A percentile compares a stretch with the other conserved stretches of the same genome.
These are phyloP conservation scores for Drosophila dunni DNA, from an alignment of 1,140 invertebrate species.

Conservation along the genomic window DNA sequence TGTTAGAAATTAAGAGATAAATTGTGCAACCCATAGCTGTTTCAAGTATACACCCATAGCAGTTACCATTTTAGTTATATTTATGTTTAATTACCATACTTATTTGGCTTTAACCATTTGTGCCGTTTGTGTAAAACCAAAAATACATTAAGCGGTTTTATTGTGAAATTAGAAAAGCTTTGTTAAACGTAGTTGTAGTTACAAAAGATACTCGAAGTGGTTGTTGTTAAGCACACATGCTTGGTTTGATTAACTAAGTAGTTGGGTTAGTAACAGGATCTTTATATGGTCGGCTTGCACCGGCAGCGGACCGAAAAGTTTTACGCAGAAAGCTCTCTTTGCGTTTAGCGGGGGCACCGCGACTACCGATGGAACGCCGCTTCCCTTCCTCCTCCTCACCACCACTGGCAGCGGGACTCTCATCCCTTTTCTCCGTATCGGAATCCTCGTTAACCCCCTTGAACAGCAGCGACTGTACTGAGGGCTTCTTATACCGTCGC, in stretches of 20 bases:
- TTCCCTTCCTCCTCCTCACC: background rate
- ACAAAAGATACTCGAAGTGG: conserved; percentile 16
- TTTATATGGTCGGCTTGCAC: conserved; percentile 53
- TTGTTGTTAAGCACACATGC: conserved; percentile 22
- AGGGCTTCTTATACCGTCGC: conserved; percentile 63
- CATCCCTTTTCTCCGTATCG: conserved; percentile 25
- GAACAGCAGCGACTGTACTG: conserved; percentile 47
- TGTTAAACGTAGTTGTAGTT: conserved; percentile 11
- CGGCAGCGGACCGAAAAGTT: conserved; percentile 75
- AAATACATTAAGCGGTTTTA: background rate
- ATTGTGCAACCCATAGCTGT: too few species aligned
- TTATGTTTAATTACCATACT: too few species aligned
- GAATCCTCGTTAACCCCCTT: conserved; percentile 26
- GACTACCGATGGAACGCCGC: background rate
- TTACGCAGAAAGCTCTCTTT: conserved; percentile 84
- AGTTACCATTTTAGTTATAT: too few species aligned
- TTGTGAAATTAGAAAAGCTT: conserved; percentile 28
- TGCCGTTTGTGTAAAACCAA: too few species aligned
- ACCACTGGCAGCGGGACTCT: conserved; percentile 4
- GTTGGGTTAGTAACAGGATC: conserved; percentile 73
- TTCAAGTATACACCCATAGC: too few species aligned
- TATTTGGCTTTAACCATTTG: too few species aligned
- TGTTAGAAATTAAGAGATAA: too few species aligned
- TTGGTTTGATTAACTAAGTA: conserved; percentile 42
- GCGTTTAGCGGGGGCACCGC: conserved; percentile 52